These are phyloP conservation scores for Apis mellifera DNA, from an alignment of 1,140 invertebrate genomes.

Conservation along the genomic window DNA sequence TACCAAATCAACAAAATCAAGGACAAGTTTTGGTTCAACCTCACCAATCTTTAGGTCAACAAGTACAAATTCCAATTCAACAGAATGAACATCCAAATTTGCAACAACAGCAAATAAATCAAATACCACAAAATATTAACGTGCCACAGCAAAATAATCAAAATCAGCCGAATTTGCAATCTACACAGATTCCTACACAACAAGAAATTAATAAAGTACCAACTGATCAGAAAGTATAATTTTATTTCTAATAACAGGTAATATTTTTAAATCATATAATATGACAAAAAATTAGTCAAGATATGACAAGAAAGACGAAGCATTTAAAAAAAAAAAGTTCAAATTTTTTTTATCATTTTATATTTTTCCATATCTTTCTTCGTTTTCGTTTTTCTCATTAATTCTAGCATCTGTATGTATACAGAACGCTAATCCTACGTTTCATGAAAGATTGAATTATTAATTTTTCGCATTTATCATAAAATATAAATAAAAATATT, in stretches of 20 bases:
- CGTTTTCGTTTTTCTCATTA: background rate
- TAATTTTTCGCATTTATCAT: slow-evolving; percentile 4
- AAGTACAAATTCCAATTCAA: background rate
- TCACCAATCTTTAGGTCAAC: background rate
- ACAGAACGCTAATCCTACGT: background rate
- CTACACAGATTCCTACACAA: slow-evolving; percentile 4
- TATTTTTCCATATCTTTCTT: background rate
- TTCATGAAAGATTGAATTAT: background rate
- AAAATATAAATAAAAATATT: slow-evolving; percentile 47
- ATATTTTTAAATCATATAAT: background rate
- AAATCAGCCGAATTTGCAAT: slow-evolving; percentile 20
- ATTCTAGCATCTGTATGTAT: slow-evolving; percentile 5
- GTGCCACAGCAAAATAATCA: slow-evolving; percentile 30
- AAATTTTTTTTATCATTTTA: background rate
- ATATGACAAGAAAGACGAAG: too few relatives aligned
- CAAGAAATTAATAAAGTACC: slow-evolving; percentile 49
- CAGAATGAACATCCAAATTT: background rate
- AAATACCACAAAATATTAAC: slow-evolving; percentile 52
- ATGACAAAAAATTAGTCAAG: too few relatives aligned
- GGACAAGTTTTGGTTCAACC: slow-evolving; percentile 24
- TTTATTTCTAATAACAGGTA: background rate
- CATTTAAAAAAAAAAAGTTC: background rate
- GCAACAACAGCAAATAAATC: slow-evolving; percentile 49
- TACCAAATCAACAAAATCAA: slow-evolving; percentile 44
- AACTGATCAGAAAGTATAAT: slow-evolving; percentile 52